phyloP scores from a whole-genome alignment of 2,797 vertebrate species.

The Danio kyathit region DNA sequence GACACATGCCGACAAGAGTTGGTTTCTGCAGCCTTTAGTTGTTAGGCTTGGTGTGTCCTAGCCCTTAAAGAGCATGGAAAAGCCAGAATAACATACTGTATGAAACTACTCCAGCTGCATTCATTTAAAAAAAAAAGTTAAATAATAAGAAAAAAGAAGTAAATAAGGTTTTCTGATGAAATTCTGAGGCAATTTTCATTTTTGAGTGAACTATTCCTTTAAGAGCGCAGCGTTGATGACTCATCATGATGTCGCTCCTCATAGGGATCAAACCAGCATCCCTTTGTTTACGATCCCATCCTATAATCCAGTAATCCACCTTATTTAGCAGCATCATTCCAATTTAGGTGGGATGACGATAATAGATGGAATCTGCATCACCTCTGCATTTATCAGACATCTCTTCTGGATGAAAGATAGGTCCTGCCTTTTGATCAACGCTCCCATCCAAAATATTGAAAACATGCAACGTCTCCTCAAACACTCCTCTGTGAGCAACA shows the following conservation, averaged over 20 bases:
- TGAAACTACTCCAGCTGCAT: no score
- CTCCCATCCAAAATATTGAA: slow-evolving; percentile 48
- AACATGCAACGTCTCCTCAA: slow-evolving; percentile 41
- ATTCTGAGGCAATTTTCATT: neutral
- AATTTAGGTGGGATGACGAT: slow-evolving; percentile 10
- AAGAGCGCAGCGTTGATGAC: slow-evolving; percentile 1
- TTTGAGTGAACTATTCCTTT: neutral
- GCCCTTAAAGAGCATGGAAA: no score
- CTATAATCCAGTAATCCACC: neutral
- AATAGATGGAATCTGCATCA: slow-evolving; percentile 38
- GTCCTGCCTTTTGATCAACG: slow-evolving; percentile 60
- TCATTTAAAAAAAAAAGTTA: no score
- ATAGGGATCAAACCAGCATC: neutral
- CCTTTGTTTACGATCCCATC: neutral
- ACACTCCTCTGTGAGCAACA: slow-evolving; percentile 28
- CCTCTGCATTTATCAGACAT: slow-evolving; percentile 48
- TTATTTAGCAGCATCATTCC: neutral
- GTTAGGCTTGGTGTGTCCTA: no score
- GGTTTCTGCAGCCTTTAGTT: no score
- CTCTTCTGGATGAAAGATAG: slow-evolving; percentile 49
- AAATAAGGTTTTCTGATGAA: no score
- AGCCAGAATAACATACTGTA: no score
- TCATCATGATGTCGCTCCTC: neutral
- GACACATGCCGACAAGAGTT: no score
- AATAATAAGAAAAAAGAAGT: no score